Evolutionary conservation across 2,113 vertebrate genomes (phyloP), one percentile per base, ranked within the genome.

Genomic region (Neofelis nebulosa): DNA sequence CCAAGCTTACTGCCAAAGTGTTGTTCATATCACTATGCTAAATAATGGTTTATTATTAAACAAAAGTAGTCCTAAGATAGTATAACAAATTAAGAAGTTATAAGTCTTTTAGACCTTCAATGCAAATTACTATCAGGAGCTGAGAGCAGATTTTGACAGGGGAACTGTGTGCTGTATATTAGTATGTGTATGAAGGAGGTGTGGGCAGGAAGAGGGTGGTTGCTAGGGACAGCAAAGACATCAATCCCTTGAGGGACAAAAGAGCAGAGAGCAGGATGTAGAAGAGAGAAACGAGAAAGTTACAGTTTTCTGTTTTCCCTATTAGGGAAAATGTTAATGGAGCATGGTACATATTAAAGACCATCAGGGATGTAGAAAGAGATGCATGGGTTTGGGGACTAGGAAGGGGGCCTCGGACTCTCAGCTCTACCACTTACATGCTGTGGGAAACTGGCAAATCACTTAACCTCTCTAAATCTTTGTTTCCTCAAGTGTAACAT

Each of bases 401-500:
- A 82, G 25, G 68, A 36, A 93, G 61, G 69, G 8, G 86, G 45
- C 61, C 52, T 93, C 71, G 85, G 89, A 86, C 25, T 80, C 31
- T 95, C 33, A 96, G 13, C 14, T 93, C 41, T 1, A 87, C 25
- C 63, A 68, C 25, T 69, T 93, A 33, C 0, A 1, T 85, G 66
- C 33, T 95, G 19, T 65, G 76, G 69, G 71, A 93, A 78, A 61
- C 74, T 83, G 50, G 41, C 23, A 94, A 92, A 45, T 87, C 19
- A 57, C 41, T 79, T 79, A 86, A 87, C 33, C 48, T 61, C 41
- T 88, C 41, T 69, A 78, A 48, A 68, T 65, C 50, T 83, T 90
- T 73, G 36, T 80, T 96, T 11, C 27, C n/a, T 89, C 68, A 50
- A 79, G 63, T 95, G 31, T 86, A 97, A 96, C 95, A 94, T 82